Evolutionary conservation across 1,140 invertebrate species (phyloP).

Genomic region (Ptiloglossa arizonensis): DNA sequence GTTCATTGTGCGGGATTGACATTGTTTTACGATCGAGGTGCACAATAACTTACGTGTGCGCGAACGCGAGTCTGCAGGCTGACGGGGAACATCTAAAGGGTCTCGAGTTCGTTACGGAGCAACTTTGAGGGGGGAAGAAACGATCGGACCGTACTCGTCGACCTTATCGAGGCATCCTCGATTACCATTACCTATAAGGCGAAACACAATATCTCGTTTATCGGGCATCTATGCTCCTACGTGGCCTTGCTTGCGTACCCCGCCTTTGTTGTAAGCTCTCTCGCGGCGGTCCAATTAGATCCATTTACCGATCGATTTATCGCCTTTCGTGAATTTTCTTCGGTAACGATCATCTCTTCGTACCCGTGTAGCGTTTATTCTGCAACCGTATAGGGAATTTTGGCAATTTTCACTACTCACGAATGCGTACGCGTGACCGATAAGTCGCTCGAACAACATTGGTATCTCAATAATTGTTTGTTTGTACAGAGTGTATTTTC

Average conservation of each 20-base stretch:
- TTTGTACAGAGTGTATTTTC: too few relatives aligned
- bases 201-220: conserved; percentile 47
- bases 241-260: conserved; percentile 21
- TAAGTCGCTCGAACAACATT: too few relatives aligned
- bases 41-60: conserved; percentile 38
- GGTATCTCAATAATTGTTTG: too few relatives aligned
- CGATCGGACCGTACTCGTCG: conserved; percentile 20
- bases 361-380: neutral
- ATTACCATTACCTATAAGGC: conserved; percentile 46
- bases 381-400: neutral
- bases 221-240: conserved; percentile 21
- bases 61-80: conserved; percentile 3
- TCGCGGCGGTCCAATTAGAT: conserved; percentile 44
- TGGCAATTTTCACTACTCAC: neutral
- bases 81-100: conserved; percentile 36
- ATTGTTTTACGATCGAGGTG: conserved; percentile 42
- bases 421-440: too few relatives aligned
- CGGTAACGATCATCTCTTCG: neutral
- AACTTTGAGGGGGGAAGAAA: conserved; percentile 9
- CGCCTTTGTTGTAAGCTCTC: conserved; percentile 6
- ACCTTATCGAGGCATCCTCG: conserved; percentile 48
- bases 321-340: neutral
- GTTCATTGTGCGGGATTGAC: conserved; percentile 46
- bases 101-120: conserved; percentile 45
- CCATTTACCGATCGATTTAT: conserved; percentile 39